Evolutionary conservation across 2,797 vertebrate species (phyloP), one percentile per base, ranked within the genome.

Genomic region (Notamacropus eugenii): DNA sequence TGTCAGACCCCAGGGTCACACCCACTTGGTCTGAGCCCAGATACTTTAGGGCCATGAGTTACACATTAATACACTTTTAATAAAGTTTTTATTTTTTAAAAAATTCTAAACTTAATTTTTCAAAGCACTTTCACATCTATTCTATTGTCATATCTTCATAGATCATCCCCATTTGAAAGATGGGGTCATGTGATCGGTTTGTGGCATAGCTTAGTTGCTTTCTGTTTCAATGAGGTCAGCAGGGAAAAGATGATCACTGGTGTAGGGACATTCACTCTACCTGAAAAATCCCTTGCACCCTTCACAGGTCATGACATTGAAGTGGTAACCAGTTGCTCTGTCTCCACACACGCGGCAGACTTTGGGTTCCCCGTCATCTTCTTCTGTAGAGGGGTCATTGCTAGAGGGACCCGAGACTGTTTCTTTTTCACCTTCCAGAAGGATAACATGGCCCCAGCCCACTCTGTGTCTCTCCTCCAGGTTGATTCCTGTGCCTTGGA

Each of bases 231-330:
- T 0, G 3, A n/a, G 62, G 93, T 59, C 19, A 14, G 31, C 5
- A 34, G 59, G 22, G 27, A 54, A n/a, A 87, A 2, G 28, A 54
- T 29, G 13, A 22, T 46, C 29, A 24, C 22, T 27, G 4, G 57
- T 31, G 54, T 87, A 28, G 52, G 67, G 90, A 13, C 40, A 62
- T 31, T 58, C 16, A 94, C 92, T 92, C 0, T 97, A 98, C 98
- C 98, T 98, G 97, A 98, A 98, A 92, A 98, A 98, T 55, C 98
- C 98, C 94, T 98, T 98, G 97, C 98, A 98, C 92, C 98, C 98
- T 97, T 98, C 98, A 91, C 98, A 98, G 0, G 97, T 97, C 96
- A 98, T 95, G 94, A 97, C 98, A 11, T 98, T 98, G 97, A 98
- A 98, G 90, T 98, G 98, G 57, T 98, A 98, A 40, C 98, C 98